Evolutionary conservation across 2,113 vertebrate species (phyloP).

Genomic region (Xerus inauris): DNA sequence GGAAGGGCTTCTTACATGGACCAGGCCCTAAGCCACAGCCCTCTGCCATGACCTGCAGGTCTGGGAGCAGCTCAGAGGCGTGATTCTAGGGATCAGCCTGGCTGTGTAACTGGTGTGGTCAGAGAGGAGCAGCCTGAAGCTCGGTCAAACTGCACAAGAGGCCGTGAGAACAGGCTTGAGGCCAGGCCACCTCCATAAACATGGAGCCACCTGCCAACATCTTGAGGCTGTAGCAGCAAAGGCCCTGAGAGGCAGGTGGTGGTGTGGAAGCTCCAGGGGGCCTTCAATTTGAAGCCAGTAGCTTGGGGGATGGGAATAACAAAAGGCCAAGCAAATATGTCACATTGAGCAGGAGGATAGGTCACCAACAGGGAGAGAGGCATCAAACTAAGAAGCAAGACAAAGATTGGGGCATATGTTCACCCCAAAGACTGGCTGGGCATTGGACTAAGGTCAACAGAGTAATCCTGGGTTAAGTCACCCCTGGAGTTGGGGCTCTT

Average conservation of each 20-base stretch:
- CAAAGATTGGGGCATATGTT: neutral
- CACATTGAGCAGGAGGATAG: neutral
- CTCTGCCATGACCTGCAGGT: neutral
- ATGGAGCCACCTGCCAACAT: too few relatives aligned
- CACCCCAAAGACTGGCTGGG: neutral
- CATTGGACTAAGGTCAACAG: neutral
- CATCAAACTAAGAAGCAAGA: neutral
- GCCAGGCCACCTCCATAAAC: neutral
- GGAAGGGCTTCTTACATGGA: neutral
- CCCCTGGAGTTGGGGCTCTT: accelerated
- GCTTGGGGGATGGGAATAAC: neutral
- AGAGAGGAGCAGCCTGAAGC: neutral
- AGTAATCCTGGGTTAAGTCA: neutral
- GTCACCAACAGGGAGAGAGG: neutral
- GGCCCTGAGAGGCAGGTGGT: neutral
- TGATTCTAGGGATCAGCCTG: neutral
- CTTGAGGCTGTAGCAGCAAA: neutral
- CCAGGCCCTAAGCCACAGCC: neutral
- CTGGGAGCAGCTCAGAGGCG: neutral
- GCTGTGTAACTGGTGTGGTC: neutral
- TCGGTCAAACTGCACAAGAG: neutral
- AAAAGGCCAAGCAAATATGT: neutral
- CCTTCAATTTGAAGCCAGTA: neutral
- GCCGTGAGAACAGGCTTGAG: neutral
- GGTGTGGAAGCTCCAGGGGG: neutral